phyloP scores from a whole-genome alignment of 2,888 invertebrate species.

The Nebria brevicollis region DNA sequence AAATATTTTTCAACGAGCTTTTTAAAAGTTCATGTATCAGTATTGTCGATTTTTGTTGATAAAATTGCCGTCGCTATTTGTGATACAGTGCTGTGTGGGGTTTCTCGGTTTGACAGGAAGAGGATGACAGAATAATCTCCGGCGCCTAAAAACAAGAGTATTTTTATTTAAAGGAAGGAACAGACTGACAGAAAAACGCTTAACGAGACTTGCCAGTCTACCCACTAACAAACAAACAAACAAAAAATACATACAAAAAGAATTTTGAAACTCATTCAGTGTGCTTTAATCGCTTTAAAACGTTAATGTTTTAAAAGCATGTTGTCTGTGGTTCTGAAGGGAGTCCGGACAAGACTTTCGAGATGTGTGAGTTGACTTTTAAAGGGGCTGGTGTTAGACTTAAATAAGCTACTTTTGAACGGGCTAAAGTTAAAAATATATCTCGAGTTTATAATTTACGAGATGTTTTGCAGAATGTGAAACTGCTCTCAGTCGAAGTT shows the following conservation, averaged over 20 bases:
- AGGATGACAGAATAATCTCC: constrained; percentile 1
- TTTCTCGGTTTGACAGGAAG: background rate
- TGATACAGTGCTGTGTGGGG: background rate
- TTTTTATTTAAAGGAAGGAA: background rate
- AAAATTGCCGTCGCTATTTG: background rate
- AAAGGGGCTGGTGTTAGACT: background rate
- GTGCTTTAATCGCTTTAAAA: background rate
- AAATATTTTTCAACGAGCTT: background rate
- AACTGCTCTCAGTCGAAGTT: background rate
- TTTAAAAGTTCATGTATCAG: background rate
- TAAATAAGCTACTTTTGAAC: background rate
- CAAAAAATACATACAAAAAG: background rate
- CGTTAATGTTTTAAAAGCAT: background rate
- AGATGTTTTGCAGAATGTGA: background rate
- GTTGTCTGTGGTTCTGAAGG: background rate
- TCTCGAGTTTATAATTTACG: background rate
- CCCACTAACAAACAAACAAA: background rate
- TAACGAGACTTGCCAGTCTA: constrained; percentile 1
- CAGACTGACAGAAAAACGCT: background rate
- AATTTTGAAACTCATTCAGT: background rate
- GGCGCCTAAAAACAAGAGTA: background rate
- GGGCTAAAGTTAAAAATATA: background rate
- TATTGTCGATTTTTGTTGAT: background rate
- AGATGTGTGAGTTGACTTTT: background rate
- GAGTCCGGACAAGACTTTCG: background rate